These are phyloP conservation scores for Nycticorax nycticorax DNA, from an alignment of 2,113 vertebrate genomes.

Conservation along the genomic window DNA sequence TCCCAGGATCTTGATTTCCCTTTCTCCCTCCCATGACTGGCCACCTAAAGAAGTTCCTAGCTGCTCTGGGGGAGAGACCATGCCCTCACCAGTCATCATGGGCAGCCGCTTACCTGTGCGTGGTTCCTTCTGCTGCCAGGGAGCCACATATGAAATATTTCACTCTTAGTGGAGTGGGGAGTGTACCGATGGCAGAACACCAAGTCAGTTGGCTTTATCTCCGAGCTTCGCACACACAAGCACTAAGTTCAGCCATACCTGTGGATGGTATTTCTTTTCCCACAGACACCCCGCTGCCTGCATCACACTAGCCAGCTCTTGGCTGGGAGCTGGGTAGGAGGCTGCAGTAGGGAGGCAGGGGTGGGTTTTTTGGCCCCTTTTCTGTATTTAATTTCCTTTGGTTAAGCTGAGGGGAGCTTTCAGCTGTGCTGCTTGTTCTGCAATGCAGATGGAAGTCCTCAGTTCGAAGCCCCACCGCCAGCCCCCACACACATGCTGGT, in stretches of 20 bases:
- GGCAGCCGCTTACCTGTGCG: background rate
- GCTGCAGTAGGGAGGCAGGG: background rate
- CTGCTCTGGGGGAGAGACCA: background rate
- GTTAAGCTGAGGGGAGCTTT: constrained; percentile 17
- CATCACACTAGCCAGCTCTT: background rate
- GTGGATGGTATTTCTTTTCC: background rate
- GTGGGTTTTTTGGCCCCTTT: background rate
- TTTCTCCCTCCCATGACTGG: background rate
- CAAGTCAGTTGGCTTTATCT: constrained; percentile 38
- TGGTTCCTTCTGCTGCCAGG: background rate
- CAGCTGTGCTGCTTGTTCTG: background rate
- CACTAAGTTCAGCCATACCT: background rate
- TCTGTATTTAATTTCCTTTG: background rate
- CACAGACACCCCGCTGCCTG: background rate
- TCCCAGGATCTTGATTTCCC: background rate
- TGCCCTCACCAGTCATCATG: fast-evolving
- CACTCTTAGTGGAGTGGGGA: background rate
- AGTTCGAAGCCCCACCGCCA: constrained; percentile 48
- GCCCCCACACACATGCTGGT: constrained; percentile 82
- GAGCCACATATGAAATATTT: background rate
- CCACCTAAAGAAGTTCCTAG: background rate
- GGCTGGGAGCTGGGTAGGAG: background rate
- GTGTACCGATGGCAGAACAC: constrained; percentile 32
- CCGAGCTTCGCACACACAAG: background rate
- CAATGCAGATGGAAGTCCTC: constrained; percentile 57